These are phyloP conservation scores for Cryptomyrus ogoouensis DNA, from an alignment of 2,113 vertebrate species.

Conservation along the genomic window DNA sequence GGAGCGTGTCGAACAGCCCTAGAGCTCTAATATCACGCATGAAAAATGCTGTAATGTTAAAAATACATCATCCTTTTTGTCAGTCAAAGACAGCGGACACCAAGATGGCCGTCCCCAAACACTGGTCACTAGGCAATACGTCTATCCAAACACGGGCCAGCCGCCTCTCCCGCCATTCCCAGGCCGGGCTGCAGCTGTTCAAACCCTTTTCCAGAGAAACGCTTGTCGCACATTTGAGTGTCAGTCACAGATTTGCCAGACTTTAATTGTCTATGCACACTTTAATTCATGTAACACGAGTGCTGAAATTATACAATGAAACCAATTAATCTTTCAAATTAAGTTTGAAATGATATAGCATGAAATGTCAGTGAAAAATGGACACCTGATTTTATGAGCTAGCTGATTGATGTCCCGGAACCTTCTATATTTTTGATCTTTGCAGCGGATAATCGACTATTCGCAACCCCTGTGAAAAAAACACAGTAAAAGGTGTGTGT, in stretches of 20 bases:
- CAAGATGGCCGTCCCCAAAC: background rate
- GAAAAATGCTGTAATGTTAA: conserved; percentile 44
- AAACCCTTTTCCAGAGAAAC: background rate
- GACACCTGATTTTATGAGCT: background rate
- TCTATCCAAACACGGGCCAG: conserved; percentile 15
- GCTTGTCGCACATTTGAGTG: background rate
- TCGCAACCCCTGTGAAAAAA: background rate
- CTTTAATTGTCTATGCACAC: background rate
- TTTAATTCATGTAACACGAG: background rate
- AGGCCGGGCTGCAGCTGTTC: background rate
- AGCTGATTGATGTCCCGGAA: background rate
- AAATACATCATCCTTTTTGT: conserved; percentile 37
- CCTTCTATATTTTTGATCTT: background rate
- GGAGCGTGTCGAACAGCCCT: conserved; percentile 45
- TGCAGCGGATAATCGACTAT: background rate
- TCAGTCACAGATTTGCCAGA: background rate
- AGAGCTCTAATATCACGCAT: conserved; percentile 43
- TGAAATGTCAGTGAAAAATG: background rate
- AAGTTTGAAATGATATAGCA: background rate
- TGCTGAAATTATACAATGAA: background rate
- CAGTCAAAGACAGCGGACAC: conserved; percentile 28
- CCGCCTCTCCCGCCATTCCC: background rate
- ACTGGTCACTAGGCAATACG: conserved; percentile 18
- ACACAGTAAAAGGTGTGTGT: background rate
- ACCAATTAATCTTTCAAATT: background rate